Evolutionary conservation across 2,888 invertebrate species (phyloP), one percentile per base, ranked within the genome.

Genomic region (Hydroisotoma schaefferi): DNA sequence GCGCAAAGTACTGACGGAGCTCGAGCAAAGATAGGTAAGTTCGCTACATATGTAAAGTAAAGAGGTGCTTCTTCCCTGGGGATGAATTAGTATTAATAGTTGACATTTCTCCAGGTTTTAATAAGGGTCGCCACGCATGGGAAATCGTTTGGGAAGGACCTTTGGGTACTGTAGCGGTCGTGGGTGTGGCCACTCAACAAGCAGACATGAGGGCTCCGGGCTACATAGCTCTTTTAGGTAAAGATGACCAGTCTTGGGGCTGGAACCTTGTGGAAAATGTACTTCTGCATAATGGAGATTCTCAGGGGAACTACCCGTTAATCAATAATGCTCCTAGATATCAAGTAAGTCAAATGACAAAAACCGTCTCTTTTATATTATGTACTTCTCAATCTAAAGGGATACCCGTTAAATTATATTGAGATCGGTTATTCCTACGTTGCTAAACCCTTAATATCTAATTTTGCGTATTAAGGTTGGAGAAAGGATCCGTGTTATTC

Each of bases 231-330:
- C 80, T 99, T 61, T 80, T 98, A 66, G 98, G 98, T 28, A 89
- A 91, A 4, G 94, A 98, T 80, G 92, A 94, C 76, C 90, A 97
- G 77, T 95, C 94, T 75, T 99, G 98, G 98, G 98, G 98, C 15
- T 99, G 98, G 98, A 98, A 98, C 83, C 83, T 99, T 73, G 97
- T 98, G 53, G 97, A 98, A 80, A 98, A 97, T 81, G 87, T 91
- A 80, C 84, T 98, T 72, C 81, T 97, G 73, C 97, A 99, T 77
- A 94, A 95, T 81, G 97, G 97, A 56, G 90, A 94, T 78, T 88
- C 88, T 68, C 90, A 92, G 79, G 94, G 94, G 68, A 91, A 88
- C 76, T 97, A 93, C 81, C 95, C 97, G 43, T 80, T 90, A 65
- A 81, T 94, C 65, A 97, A 91, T 79, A 98, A 98, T 81, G 92